Evolutionary conservation across 2,888 invertebrate genomes (phyloP).

Genomic region (Oligia latruncula): DNA sequence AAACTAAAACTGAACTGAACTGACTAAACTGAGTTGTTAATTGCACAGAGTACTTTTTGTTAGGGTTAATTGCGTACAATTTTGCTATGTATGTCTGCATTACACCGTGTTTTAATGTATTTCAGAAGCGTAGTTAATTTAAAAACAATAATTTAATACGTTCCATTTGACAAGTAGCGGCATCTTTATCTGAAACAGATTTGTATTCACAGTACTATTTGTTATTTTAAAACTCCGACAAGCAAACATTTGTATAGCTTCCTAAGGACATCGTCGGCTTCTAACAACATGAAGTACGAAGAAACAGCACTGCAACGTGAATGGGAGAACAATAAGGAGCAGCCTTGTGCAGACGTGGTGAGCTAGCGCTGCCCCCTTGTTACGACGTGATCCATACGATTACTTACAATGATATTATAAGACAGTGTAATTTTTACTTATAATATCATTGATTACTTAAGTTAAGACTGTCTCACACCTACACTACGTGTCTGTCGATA

Average conservation of each 20-base stretch:
- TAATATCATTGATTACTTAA: too few relatives aligned
- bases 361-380: conserved; percentile 45
- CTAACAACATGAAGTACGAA: conserved; percentile 76
- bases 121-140: conserved; percentile 2
- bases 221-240: neutral
- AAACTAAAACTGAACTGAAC: neutral
- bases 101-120: neutral
- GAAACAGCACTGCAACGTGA: conserved; percentile 68
- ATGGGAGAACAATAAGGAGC: conserved; percentile 72
- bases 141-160: neutral
- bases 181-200: neutral
- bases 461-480: neutral
- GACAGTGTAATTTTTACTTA: too few relatives aligned
- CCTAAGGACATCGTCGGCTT: neutral
- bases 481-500: neutral
- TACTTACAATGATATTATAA: too few relatives aligned
- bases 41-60: too few relatives aligned
- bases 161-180: neutral
- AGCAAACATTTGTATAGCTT: neutral
- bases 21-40: too few relatives aligned
- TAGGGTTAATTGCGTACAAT: neutral
- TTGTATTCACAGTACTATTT: neutral
- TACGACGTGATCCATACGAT: neutral
- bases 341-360: conserved; percentile 68
- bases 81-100: neutral